Conservation (phyloP, 2,797 vertebrate species). For the Vultur gryphus region DNA sequence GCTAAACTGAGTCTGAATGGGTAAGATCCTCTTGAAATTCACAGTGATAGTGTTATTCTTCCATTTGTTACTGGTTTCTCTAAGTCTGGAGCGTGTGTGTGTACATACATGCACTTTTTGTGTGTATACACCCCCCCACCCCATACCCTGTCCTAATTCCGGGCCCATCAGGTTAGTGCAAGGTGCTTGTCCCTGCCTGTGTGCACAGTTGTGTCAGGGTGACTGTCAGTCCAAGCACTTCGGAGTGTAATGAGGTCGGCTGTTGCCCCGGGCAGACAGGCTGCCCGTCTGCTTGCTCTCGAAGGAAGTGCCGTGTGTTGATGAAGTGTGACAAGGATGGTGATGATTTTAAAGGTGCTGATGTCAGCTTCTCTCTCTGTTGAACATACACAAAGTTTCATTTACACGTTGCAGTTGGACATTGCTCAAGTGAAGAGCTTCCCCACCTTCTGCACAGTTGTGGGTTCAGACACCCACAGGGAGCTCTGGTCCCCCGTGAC, state of each 20-base stretch:
- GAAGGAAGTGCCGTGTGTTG: not conserved
- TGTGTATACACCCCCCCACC: accelerated
- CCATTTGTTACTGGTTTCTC: not conserved
- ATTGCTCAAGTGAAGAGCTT: not conserved
- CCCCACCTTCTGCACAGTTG: not conserved
- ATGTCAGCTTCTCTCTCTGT: not conserved
- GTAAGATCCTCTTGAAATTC: not conserved
- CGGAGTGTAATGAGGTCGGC: not conserved
- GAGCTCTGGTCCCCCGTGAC: not conserved
- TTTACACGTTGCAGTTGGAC: accelerated
- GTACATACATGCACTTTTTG: accelerated
- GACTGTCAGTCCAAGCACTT: not conserved
- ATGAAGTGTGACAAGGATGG: not conserved
- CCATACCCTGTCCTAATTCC: not conserved
- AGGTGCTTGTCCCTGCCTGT: not conserved
- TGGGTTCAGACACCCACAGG: not conserved
- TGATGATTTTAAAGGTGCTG: not conserved
- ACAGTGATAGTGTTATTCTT: not conserved
- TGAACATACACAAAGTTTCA: not conserved
- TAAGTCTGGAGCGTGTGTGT: not conserved
- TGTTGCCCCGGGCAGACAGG: not conserved
- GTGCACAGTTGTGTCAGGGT: not conserved
- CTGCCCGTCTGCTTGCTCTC: not conserved
- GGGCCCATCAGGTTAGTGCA: not conserved
- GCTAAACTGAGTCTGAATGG: not conserved